A percentile compares a stretch with the other conserved stretches of the same genome.
Evolutionary conservation across 2,888 invertebrate species (phyloP).

Genomic region (Baccha elongata): DNA sequence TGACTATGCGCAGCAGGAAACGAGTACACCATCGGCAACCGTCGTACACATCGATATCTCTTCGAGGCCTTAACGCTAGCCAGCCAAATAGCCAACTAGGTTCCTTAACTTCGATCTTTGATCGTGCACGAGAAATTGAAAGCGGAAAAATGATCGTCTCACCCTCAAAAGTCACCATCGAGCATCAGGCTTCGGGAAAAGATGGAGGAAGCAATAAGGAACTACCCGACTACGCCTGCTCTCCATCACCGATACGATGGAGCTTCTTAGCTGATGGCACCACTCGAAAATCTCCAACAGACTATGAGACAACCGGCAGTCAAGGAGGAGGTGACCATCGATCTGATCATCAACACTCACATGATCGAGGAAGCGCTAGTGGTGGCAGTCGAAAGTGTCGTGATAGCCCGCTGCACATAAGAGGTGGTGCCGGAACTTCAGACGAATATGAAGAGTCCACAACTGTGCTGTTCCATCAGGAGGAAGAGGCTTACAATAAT

Average conservation of each 20-base stretch:
- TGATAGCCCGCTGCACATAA: slow-evolving; percentile 79
- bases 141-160: slow-evolving; percentile 76
- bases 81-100: slow-evolving; percentile 80
- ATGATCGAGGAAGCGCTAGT: slow-evolving; percentile 47
- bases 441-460: slow-evolving; percentile 78
- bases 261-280: slow-evolving; percentile 81
- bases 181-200: slow-evolving; percentile 78
- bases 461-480: slow-evolving; percentile 82
- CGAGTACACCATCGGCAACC: slow-evolving; percentile 79
- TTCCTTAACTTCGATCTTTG: slow-evolving; percentile 81
- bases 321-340: slow-evolving; percentile 52
- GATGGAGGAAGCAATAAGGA: slow-evolving; percentile 79
- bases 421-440: slow-evolving; percentile 74
- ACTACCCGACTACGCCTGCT: slow-evolving; percentile 81
- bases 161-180: slow-evolving; percentile 79
- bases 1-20: slow-evolving; percentile 79
- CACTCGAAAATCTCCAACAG: slow-evolving; percentile 78
- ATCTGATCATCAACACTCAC: slow-evolving; percentile 56
- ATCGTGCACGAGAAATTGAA: slow-evolving; percentile 78
- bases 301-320: slow-evolving; percentile 75
- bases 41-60: slow-evolving; percentile 81
- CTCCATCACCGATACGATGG: slow-evolving; percentile 82
- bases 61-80: slow-evolving; percentile 80
- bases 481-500: slow-evolving; percentile 81
- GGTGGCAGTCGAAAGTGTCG: slow-evolving; percentile 76